phyloP scores from a whole-genome alignment of 2,797 vertebrate genomes.

The Sparus aurata region DNA sequence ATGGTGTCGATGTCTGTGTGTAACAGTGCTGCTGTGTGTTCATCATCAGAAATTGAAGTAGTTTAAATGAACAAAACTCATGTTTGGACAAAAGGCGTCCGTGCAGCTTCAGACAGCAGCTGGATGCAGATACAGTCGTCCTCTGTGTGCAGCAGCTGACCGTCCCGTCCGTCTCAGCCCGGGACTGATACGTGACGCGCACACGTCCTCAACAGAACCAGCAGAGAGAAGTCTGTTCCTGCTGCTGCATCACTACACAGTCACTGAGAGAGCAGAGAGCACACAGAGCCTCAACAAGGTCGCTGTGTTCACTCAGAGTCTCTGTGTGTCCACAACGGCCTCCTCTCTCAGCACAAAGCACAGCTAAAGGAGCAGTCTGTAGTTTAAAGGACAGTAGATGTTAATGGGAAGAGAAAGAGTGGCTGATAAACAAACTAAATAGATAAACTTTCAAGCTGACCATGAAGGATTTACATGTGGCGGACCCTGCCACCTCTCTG shows the following conservation, averaged over 20 bases:
- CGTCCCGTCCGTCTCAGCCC: constrained; percentile 29
- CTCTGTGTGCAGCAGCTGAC: constrained; percentile 49
- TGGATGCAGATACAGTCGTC: constrained; percentile 38
- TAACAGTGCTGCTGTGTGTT: neutral
- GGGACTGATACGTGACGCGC: constrained; percentile 21
- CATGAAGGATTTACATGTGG: too few species aligned
- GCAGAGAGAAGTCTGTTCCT: neutral
- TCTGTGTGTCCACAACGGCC: too few species aligned
- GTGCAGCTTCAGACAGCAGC: constrained; percentile 33
- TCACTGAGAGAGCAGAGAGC: too few species aligned
- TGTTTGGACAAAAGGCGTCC: constrained; percentile 15
- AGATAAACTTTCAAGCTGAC: too few species aligned
- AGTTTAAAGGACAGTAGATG: too few species aligned
- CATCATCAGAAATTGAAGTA: neutral
- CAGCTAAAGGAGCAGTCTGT: too few species aligned
- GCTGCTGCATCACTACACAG: neutral
- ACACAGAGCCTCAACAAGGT: too few species aligned
- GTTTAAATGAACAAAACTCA: neutral
- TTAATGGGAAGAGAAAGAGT: too few species aligned
- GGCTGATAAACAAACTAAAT: too few species aligned
- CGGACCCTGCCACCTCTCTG: too few species aligned
- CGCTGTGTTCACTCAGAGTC: too few species aligned
- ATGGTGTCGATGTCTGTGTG: neutral
- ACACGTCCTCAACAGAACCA: neutral
- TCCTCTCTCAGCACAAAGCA: too few species aligned